Conservation (phyloP, 1,140 invertebrate species). For the Bombus breviceps region DNA sequence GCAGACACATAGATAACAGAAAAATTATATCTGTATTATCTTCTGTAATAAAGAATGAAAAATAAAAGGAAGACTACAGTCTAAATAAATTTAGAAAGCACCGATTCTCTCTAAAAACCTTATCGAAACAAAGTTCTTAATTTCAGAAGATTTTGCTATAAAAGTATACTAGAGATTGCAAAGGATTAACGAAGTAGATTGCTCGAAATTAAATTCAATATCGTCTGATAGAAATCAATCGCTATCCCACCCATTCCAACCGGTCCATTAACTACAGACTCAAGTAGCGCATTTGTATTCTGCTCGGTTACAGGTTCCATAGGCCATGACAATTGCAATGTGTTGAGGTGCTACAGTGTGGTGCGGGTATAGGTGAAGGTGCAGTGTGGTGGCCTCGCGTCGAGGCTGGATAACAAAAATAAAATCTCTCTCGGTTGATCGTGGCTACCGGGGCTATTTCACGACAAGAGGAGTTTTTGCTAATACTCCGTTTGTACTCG, state of each 20-base stretch:
- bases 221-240: background rate
- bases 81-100: no score
- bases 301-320: conserved; percentile 85
- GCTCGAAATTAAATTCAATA: background rate
- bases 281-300: conserved; percentile 8
- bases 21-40: no score
- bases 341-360: conserved; percentile 81
- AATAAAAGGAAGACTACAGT: no score
- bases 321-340: conserved; percentile 90
- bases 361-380: conserved; percentile 77
- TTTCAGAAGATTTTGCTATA: no score
- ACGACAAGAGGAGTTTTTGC: conserved; percentile 21
- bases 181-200: background rate
- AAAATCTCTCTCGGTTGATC: conserved; percentile 48
- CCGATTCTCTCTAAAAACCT: no score
- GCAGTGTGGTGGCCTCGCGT: conserved; percentile 74
- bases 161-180: background rate
- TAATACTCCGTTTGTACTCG: conserved; percentile 45
- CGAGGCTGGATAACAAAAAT: conserved; percentile 58
- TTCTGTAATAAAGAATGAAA: no score
- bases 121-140: no score
- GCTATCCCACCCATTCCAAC: background rate
- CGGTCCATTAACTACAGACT: background rate
- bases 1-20: no score
- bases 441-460: conserved; percentile 61